phyloP scores from a whole-genome alignment of 2,888 invertebrate genomes.

The Synergus japonicus region DNA sequence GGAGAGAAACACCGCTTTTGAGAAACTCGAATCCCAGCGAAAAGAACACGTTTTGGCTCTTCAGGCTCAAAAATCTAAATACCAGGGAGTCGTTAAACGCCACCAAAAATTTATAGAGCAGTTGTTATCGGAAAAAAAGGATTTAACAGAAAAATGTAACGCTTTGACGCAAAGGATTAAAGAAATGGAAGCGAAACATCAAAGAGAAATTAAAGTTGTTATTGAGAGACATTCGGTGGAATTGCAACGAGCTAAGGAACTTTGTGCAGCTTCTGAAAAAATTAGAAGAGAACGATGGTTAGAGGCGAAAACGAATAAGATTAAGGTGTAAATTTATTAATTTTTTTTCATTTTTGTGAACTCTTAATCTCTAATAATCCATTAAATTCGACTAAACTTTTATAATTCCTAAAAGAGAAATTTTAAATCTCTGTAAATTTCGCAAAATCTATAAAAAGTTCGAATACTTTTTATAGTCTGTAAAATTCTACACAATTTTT shows the following conservation, averaged over 20 bases:
- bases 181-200: slow-evolving; percentile 83
- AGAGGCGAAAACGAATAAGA: slow-evolving; percentile 90
- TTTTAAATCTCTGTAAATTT: too few species aligned
- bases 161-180: slow-evolving; percentile 83
- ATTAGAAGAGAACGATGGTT: slow-evolving; percentile 88
- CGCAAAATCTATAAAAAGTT: too few species aligned
- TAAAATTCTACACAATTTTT: too few species aligned
- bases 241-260: slow-evolving; percentile 86
- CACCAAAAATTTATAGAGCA: slow-evolving; percentile 91
- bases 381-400: not conserved
- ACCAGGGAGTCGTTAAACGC: slow-evolving; percentile 85
- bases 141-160: slow-evolving; percentile 86
- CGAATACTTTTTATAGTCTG: too few species aligned
- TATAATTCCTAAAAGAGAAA: not conserved
- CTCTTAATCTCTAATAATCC: not conserved
- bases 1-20: slow-evolving; percentile 75
- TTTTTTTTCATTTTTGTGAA: not conserved
- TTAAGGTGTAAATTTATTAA: slow-evolving; percentile 81
- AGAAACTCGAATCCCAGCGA: slow-evolving; percentile 75
- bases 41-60: slow-evolving; percentile 78
- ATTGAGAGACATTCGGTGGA: slow-evolving; percentile 89
- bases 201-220: slow-evolving; percentile 83
- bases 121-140: slow-evolving; percentile 88
- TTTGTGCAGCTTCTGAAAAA: slow-evolving; percentile 88
- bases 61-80: slow-evolving; percentile 84